phyloP scores from a whole-genome alignment of 2,888 invertebrate genomes.

The Xestobium rufovillosum region DNA sequence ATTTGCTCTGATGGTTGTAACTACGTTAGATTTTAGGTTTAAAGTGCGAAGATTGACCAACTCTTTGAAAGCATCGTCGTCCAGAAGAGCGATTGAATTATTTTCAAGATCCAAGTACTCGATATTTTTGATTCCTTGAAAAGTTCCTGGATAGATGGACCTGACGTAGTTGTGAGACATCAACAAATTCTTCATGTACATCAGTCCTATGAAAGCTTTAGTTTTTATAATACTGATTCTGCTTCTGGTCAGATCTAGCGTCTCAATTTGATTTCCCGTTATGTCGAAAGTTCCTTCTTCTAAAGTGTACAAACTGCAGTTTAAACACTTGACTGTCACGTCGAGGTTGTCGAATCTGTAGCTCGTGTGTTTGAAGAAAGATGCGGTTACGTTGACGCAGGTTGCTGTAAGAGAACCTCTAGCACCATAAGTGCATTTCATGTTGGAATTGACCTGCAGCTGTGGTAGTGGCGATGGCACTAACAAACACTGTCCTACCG shows the following conservation, averaged over 20 bases:
- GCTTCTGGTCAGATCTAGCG: slow-evolving; percentile 31
- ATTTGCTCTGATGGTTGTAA: slow-evolving; percentile 28
- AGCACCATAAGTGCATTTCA: slow-evolving; percentile 40
- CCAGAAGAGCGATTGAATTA: slow-evolving; percentile 34
- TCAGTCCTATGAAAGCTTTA: slow-evolving; percentile 37
- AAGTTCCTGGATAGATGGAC: slow-evolving; percentile 34
- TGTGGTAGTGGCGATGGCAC: no score
- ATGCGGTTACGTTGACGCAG: slow-evolving; percentile 36
- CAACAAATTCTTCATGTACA: slow-evolving; percentile 34
- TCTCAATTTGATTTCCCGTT: slow-evolving; percentile 38
- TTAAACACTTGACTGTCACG: slow-evolving; percentile 36
- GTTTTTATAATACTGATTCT: slow-evolving; percentile 31
- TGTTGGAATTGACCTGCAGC: no score
- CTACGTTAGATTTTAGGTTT: slow-evolving; percentile 31
- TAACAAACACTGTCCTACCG: no score
- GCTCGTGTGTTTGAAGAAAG: slow-evolving; percentile 35
- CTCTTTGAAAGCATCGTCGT: slow-evolving; percentile 35
- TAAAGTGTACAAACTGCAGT: slow-evolving; percentile 33
- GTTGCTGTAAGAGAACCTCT: slow-evolving; percentile 41
- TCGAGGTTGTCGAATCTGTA: slow-evolving; percentile 41
- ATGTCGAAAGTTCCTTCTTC: slow-evolving; percentile 38
- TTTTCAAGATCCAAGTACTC: slow-evolving; percentile 31
- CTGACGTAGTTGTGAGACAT: slow-evolving; percentile 34
- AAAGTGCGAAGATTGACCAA: slow-evolving; percentile 31
- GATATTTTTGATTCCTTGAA: slow-evolving; percentile 38